These are phyloP conservation scores for Thymelicus lineola DNA, from an alignment of 2,888 invertebrate species.

Conservation along the genomic window DNA sequence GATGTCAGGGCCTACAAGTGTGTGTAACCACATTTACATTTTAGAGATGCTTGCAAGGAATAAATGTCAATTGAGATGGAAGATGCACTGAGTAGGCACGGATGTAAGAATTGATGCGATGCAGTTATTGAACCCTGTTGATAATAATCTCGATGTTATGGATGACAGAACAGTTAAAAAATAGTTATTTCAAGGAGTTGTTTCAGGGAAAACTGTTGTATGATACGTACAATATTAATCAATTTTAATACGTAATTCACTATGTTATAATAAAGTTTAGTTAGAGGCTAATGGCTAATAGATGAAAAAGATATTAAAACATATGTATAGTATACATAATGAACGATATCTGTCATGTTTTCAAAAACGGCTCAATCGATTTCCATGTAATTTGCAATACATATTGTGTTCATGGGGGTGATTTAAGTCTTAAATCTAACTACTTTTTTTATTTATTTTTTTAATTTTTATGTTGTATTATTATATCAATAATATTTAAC, in stretches of 20 bases:
- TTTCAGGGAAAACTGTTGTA: not conserved
- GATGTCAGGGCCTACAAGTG: conserved; percentile 24
- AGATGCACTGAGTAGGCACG: conserved; percentile 59
- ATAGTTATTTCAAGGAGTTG: conserved; percentile 23
- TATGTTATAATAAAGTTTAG: too few relatives aligned
- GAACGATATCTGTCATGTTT: too few relatives aligned
- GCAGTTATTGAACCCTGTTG: conserved; percentile 77
- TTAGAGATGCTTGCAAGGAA: conserved; percentile 78
- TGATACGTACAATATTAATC: too few relatives aligned
- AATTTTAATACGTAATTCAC: too few relatives aligned
- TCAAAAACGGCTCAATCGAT: too few relatives aligned
- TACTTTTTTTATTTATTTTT: too few relatives aligned
- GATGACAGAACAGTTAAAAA: conserved; percentile 32
- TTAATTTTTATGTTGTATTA: not conserved
- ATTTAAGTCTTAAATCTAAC: too few relatives aligned
- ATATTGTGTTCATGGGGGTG: too few relatives aligned
- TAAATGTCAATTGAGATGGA: conserved; percentile 83
- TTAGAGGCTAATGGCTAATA: too few relatives aligned
- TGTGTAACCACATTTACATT: conserved; percentile 82
- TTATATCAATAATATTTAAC: not conserved
- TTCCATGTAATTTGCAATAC: too few relatives aligned
- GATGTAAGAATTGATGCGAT: conserved; percentile 71
- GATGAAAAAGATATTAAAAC: too few relatives aligned
- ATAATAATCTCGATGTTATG: conserved; percentile 57
- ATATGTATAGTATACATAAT: too few relatives aligned